A percentile compares a stretch with the other conserved stretches of the same genome.
These are phyloP conservation scores for Leptinotarsa undecemlineata DNA, from an alignment of 1,140 invertebrate genomes.

Conservation along the genomic window DNA sequence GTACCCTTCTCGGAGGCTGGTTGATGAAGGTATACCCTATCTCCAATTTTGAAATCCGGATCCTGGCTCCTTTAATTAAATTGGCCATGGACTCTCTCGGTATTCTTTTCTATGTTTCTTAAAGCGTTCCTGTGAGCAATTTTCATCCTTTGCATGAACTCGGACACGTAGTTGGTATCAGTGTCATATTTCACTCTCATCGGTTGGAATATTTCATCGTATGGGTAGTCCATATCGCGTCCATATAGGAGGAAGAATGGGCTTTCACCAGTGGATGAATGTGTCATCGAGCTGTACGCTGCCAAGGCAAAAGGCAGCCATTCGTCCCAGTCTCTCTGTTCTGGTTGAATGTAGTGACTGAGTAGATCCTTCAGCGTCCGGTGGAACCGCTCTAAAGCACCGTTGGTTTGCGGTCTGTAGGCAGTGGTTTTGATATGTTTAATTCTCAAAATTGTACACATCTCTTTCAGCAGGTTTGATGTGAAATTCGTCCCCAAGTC, in stretches of 20 bases:
- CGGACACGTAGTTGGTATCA: no score
- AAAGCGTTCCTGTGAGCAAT: not conserved
- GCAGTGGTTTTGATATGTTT: no score
- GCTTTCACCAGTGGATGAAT: slow-evolving; percentile 45
- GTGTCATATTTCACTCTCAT: slow-evolving; percentile 28
- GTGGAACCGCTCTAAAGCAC: slow-evolving; percentile 23
- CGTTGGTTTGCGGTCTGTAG: no score
- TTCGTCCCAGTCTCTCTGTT: slow-evolving; percentile 50
- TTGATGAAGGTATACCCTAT: slow-evolving; percentile 12
- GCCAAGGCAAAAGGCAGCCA: slow-evolving; percentile 40
- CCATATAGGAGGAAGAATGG: slow-evolving; percentile 41
- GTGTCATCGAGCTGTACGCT: slow-evolving; percentile 38
- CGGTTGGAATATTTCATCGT: slow-evolving; percentile 33
- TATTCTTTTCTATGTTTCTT: not conserved
- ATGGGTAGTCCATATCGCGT: slow-evolving; percentile 31
- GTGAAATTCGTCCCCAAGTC: no score
- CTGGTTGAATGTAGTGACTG: slow-evolving; percentile 32
- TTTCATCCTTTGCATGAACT: no score
- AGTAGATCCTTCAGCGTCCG: slow-evolving; percentile 33
- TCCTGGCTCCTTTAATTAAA: not conserved
- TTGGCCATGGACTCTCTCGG: not conserved
- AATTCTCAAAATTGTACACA: no score
- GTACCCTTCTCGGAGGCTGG: slow-evolving; percentile 18
- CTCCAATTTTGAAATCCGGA: not conserved
- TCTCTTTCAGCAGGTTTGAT: no score